Evolutionary conservation across 1,140 invertebrate species (phyloP).

Genomic region (Heliconius melpomene): DNA sequence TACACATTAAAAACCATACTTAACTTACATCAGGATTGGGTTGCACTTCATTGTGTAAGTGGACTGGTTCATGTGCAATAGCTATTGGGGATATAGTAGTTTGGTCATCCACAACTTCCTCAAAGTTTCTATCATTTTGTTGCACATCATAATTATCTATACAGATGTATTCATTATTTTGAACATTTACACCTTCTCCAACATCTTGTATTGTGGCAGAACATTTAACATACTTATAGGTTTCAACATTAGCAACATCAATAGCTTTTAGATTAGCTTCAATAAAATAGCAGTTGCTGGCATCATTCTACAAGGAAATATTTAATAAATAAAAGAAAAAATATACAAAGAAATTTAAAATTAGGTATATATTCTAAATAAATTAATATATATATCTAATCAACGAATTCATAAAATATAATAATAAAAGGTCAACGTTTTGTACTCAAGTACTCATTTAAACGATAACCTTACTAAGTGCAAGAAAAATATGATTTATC

Average conservation of each 20-base stretch:
- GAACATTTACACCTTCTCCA: constrained; percentile 46
- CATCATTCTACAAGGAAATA: constrained; percentile 47
- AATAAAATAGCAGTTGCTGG: constrained; percentile 40
- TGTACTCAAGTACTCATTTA: constrained; percentile 13
- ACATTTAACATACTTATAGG: constrained; percentile 52
- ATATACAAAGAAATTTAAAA: neutral
- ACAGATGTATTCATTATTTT: constrained; percentile 55
- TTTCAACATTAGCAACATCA: constrained; percentile 47
- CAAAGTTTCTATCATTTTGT: constrained; percentile 34
- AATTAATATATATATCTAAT: neutral
- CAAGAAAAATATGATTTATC: constrained; percentile 22
- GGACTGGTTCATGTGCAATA: constrained; percentile 49
- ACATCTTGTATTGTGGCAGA: constrained; percentile 49
- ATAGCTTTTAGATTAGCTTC: constrained; percentile 49
- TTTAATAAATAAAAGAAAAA: neutral
- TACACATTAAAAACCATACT: neutral
- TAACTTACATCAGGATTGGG: constrained; percentile 55
- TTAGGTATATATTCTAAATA: neutral
- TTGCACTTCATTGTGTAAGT: constrained; percentile 70
- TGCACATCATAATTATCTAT: constrained; percentile 34
- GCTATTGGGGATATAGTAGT: constrained; percentile 36
- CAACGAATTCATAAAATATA: neutral
- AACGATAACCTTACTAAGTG: constrained; percentile 38
- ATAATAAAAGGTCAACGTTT: neutral
- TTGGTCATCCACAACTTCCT: constrained; percentile 28